Evolutionary conservation across 2,797 vertebrate species (phyloP).

Genomic region (Prionace glauca): DNA sequence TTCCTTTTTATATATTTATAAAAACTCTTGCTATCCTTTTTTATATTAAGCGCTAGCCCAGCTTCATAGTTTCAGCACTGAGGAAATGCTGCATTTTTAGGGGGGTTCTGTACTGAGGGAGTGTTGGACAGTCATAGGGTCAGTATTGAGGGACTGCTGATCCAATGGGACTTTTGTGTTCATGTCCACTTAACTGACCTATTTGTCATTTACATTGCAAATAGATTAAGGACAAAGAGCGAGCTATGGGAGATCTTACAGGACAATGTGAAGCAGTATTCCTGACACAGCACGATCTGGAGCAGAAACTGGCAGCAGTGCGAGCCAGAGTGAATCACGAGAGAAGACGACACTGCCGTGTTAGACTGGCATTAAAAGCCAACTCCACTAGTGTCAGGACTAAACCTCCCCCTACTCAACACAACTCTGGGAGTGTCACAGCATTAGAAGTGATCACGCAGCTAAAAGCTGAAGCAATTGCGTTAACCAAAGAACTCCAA

Average conservation of each 20-base stretch:
- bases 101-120: not conserved
- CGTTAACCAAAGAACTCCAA: not conserved
- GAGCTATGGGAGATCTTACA: not conserved
- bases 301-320: slow-evolving; percentile 5
- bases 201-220: not conserved
- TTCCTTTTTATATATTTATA: no score
- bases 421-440: not conserved
- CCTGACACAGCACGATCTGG: not conserved
- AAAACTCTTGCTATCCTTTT: no score
- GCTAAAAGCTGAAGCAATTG: not conserved
- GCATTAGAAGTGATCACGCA: not conserved
- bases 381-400: not conserved
- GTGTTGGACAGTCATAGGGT: not conserved
- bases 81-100: no score
- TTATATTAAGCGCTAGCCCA: no score
- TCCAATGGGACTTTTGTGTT: not conserved
- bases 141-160: not conserved
- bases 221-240: not conserved
- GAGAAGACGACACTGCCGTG: not conserved
- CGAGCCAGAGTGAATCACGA: not conserved
- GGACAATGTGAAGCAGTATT: not conserved
- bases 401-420: not conserved
- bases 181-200: not conserved
- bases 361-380: not conserved
- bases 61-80: no score